Evolutionary conservation across 2,888 invertebrate genomes (phyloP).

Genomic region (Melanophora roralis): DNA sequence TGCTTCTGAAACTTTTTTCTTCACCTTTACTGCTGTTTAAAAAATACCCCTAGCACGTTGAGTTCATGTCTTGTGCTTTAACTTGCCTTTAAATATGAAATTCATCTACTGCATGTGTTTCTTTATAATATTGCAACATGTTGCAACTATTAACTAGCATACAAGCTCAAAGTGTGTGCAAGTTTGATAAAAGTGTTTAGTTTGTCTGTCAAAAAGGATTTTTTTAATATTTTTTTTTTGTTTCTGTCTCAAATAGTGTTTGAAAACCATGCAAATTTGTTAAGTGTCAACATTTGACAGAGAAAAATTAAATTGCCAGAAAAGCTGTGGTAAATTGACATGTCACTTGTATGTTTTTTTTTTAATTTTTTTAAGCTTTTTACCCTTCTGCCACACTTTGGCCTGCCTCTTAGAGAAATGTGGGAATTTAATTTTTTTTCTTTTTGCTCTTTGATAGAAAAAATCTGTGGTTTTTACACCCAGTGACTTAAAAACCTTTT

Average conservation of each 20-base stretch:
- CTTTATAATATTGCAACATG: slow-evolving; percentile 26
- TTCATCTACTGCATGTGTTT: not conserved
- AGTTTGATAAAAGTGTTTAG: not conserved
- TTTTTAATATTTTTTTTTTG: slow-evolving; percentile 10
- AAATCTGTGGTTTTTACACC: not conserved
- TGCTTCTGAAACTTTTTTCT: too few species aligned
- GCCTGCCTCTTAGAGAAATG: not conserved
- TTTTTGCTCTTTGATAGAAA: not conserved
- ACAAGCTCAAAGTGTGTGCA: not conserved
- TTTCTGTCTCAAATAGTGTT: slow-evolving; percentile 11
- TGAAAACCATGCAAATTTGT: slow-evolving; percentile 61
- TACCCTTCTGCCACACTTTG: not conserved
- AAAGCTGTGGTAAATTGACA: slow-evolving; percentile 57
- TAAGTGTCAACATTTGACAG: slow-evolving; percentile 60
- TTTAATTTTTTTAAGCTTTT: not conserved
- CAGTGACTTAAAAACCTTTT: not conserved
- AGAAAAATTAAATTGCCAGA: slow-evolving; percentile 58
- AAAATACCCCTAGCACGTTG: too few species aligned
- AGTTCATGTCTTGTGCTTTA: not conserved
- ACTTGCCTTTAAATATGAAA: not conserved
- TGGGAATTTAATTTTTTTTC: not conserved
- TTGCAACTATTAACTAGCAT: slow-evolving; percentile 26
- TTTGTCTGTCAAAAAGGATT: not conserved
- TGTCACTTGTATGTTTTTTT: slow-evolving; percentile 47
- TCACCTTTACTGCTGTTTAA: too few species aligned